Evolutionary conservation across 2,797 vertebrate species (phyloP).

Genomic region (Sebastes paucispinis): DNA sequence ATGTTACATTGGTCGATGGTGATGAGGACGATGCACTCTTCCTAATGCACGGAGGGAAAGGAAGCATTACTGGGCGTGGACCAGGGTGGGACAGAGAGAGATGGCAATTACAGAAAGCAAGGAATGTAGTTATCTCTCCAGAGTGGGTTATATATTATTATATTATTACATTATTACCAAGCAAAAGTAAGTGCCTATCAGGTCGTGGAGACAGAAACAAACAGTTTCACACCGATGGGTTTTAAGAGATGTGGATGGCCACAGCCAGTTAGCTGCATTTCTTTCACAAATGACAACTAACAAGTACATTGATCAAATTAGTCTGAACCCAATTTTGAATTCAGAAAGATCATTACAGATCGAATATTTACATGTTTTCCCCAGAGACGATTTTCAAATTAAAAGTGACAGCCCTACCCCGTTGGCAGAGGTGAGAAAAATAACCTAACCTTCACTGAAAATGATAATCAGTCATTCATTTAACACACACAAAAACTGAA

Average conservation of each 20-base stretch:
- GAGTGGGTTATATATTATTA: not conserved
- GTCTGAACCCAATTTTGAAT: not conserved
- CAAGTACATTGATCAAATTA: not conserved
- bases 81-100: not conserved
- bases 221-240: not conserved
- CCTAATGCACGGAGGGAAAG: constrained; percentile 47
- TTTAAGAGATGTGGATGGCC: not conserved
- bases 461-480: not conserved
- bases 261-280: not conserved
- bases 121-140: not conserved
- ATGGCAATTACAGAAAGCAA: not conserved
- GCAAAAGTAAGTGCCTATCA: not conserved
- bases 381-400: not conserved
- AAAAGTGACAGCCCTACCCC: not conserved
- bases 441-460: not conserved
- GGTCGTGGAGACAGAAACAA: not conserved
- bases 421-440: not conserved
- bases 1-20: constrained; percentile 40
- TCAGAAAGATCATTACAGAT: not conserved
- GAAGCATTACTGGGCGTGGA: constrained; percentile 28
- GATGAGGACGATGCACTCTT: constrained; percentile 23
- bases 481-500: not conserved
- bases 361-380: not conserved
- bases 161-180: not conserved
- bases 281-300: not conserved